Conservation (phyloP, 2,888 invertebrate genomes). For the Autographa gamma region DNA sequence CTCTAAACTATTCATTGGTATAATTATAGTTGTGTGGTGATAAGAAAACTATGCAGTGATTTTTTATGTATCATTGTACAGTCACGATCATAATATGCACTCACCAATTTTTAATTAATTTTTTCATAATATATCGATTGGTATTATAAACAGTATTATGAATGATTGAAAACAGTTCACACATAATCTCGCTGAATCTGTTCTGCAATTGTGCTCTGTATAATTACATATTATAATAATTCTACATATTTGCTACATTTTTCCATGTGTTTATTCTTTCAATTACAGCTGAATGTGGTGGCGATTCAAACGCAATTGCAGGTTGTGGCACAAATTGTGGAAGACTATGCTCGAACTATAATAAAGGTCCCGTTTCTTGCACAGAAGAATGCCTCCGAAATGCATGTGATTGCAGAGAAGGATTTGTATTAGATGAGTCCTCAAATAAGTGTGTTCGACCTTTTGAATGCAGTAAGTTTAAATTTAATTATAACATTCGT, state of each 20-base stretch:
- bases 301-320: conserved; percentile 58
- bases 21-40: no score
- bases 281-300: conserved; percentile 52
- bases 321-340: conserved; percentile 64
- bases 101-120: no score
- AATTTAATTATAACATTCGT: neutral
- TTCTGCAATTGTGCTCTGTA: neutral
- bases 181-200: no score
- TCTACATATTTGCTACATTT: neutral
- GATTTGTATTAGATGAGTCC: conserved; percentile 52
- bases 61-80: no score
- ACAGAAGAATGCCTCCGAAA: conserved; percentile 41
- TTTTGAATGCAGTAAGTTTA: conserved; percentile 59
- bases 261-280: neutral
- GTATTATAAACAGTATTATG: no score
- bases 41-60: no score
- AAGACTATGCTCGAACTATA: conserved; percentile 52
- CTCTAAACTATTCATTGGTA: no score
- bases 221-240: no score
- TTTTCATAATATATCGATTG: no score
- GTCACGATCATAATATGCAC: no score
- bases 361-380: conserved; percentile 33
- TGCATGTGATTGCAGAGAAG: conserved; percentile 60
- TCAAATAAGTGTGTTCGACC: conserved; percentile 53
- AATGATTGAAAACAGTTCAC: no score